Base-by-base conservation (phyloP, 2,113 vertebrate species). In the Apistogramma diplotaenia region DNA sequence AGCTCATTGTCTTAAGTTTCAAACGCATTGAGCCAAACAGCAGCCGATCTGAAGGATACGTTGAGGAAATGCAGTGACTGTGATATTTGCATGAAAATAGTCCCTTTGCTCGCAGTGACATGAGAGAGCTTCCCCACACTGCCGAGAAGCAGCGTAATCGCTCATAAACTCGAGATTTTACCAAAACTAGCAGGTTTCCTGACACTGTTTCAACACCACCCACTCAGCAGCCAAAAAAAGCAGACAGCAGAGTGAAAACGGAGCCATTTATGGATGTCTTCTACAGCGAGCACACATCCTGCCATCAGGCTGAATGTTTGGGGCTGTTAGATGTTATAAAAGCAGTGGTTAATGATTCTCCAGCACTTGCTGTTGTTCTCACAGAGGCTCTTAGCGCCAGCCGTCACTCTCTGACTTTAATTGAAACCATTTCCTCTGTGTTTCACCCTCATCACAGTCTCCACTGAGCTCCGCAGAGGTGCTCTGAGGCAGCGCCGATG, bases 151-250 rank as follows among this genome's bases (percentile, higher is more conserved):
- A 82, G 81, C 79, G 85, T 89, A 93, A 94, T 93, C 83, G 87
- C 70, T 92, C 83, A 31, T 85, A 93, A 93, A 93, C 89, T 90
- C 92, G 87, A 90, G 89, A 89, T 91, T 90, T 93, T 90, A 93
- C 93, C 86, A 89, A 94, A 94, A 92, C 91, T 93, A 93, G 90
- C 91, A 91, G 87, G 54, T 86, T 92, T 91, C 83, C 85, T 89
- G 85, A 89, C 84, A 83, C 80, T 88, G 85, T 91, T 91, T 93
- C 92, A 94, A 90, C 87, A 71, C 85, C 89, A 35, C 93, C 87
- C 89, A 88, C 92, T 85, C 91, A 78, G 61, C 85, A 91, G 77
- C 86, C 81, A 90, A 89, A 91, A 89, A 90, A 87, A 87, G 74
- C 57, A 70, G 77, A 85, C 74, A 86, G 89, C 80, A 87, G 81